Percentiles rank a stretch among this genome's conserved stretches.
Conservation (phyloP, 1,140 invertebrate genomes). For the Cydia amplana region DNA sequence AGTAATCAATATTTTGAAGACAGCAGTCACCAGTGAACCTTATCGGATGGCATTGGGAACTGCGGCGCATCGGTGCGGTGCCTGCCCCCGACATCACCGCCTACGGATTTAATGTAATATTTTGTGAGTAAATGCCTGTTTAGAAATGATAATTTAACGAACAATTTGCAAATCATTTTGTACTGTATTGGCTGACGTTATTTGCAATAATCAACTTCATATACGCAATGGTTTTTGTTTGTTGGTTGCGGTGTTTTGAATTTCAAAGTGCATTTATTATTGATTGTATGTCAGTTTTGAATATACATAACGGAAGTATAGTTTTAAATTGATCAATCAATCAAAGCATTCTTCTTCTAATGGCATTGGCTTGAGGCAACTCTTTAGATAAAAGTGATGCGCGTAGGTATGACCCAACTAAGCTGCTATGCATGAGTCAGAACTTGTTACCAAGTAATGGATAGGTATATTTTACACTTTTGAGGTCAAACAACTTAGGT, state of each 20-base stretch:
- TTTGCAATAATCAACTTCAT: neutral
- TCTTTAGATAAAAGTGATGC: slow-evolving; percentile 18
- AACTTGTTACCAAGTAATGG: slow-evolving; percentile 5
- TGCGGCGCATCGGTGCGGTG: slow-evolving; percentile 52
- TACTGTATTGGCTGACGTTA: slow-evolving; percentile 26
- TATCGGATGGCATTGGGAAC: slow-evolving; percentile 54
- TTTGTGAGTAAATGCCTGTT: slow-evolving; percentile 43
- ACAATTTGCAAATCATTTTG: slow-evolving; percentile 10
- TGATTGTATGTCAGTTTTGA: neutral
- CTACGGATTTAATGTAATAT: slow-evolving; percentile 43
- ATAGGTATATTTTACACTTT: slow-evolving; percentile 1
- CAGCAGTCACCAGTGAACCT: slow-evolving; percentile 43
- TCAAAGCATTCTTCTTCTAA: slow-evolving; percentile 18
- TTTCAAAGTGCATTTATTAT: neutral
- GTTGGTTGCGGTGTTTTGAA: neutral
- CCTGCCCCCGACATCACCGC: slow-evolving; percentile 53
- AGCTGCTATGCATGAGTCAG: neutral
- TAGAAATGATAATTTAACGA: slow-evolving; percentile 21
- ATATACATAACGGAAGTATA: slow-evolving; percentile 6
- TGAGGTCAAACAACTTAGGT: slow-evolving; percentile 46
- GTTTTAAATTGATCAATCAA: slow-evolving; percentile 15
- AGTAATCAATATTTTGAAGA: slow-evolving; percentile 46
- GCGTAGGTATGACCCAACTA: neutral
- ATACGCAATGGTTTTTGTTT: neutral
- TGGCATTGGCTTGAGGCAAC: slow-evolving; percentile 17